Evolutionary conservation across 2,888 invertebrate genomes (phyloP).

Genomic region (Acanthosepion esculentum): DNA sequence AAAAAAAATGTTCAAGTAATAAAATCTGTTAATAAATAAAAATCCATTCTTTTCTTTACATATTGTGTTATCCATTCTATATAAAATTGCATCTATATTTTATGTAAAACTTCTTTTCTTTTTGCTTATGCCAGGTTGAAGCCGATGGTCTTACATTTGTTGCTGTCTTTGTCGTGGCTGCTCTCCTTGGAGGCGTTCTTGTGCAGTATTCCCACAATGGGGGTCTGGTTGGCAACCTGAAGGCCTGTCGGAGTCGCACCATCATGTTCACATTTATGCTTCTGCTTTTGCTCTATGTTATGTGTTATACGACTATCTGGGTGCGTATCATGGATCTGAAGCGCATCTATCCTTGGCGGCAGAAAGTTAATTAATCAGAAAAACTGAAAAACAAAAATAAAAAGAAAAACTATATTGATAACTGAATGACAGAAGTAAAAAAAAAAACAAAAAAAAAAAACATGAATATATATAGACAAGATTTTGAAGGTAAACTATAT

Average conservation of each 20-base stretch:
- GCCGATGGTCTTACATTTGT: constrained; percentile 46
- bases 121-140: background rate
- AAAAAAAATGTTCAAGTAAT: no score
- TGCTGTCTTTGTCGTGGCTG: constrained; percentile 45
- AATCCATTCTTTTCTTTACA: no score
- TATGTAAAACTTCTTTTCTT: no score
- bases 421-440: no score
- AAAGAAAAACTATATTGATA: no score
- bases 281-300: constrained; percentile 65
- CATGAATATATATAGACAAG: no score
- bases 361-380: constrained; percentile 38
- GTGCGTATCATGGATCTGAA: constrained; percentile 66
- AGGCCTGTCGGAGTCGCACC: constrained; percentile 63
- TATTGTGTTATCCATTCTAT: no score
- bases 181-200: constrained; percentile 37
- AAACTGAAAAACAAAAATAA: background rate
- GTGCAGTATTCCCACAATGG: constrained; percentile 43
- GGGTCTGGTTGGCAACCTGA: constrained; percentile 41
- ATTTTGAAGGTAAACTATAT: no score
- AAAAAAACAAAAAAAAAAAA: no score
- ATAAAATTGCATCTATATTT: no score
- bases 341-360: constrained; percentile 63
- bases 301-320: constrained; percentile 70
- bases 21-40: no score
- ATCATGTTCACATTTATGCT: constrained; percentile 65